Conservation (phyloP, 2,797 vertebrate genomes). For the Choloepus didactylus region DNA sequence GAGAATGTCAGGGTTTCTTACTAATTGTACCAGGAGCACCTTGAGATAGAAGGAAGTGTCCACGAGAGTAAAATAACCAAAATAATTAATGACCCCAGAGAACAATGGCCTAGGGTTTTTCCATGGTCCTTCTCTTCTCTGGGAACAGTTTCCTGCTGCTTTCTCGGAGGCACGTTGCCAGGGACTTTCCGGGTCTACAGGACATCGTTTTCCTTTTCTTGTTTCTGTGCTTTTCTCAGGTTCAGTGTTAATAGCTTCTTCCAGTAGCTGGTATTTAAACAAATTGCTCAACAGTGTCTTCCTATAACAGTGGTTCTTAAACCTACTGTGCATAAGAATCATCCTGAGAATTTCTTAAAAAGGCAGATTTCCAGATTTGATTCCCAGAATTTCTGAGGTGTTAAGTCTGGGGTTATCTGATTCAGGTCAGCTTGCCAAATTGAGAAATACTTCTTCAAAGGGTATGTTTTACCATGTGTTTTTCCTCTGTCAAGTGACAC, state of each 20-base stretch:
- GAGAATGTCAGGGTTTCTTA: constrained; percentile 39
- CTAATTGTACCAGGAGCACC: constrained; percentile 33
- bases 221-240: constrained; percentile 58
- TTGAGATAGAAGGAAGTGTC: constrained; percentile 72
- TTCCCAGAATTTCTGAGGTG: constrained; percentile 50
- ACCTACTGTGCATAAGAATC: neutral
- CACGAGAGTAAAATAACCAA: neutral
- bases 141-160: constrained; percentile 75
- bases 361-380: neutral
- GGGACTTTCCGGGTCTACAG: constrained; percentile 77
- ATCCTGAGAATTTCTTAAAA: constrained; percentile 22
- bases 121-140: constrained; percentile 71
- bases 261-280: neutral
- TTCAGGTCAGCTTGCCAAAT: constrained; percentile 34
- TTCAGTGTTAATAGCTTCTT: constrained; percentile 45
- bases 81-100: constrained; percentile 67
- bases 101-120: constrained; percentile 81
- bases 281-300: constrained; percentile 32
- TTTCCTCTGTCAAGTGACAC: neutral
- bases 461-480: neutral
- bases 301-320: neutral
- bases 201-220: constrained; percentile 66
- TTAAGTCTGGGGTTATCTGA: neutral
- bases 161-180: constrained; percentile 77
- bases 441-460: neutral